Base-by-base conservation (phyloP, 2,888 invertebrate genomes). In the Deilephila porcellus region DNA sequence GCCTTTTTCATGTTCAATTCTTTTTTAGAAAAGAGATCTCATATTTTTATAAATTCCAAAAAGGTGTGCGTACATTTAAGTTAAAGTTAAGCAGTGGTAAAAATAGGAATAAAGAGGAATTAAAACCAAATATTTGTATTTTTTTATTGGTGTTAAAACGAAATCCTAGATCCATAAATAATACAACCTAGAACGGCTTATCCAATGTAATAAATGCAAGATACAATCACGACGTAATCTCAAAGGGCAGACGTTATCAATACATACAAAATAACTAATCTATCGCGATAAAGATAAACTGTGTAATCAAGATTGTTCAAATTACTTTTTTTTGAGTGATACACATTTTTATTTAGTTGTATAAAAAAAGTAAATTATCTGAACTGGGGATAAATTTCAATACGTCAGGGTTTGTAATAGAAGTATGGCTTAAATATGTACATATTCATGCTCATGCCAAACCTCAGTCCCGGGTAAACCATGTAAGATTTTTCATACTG, bases 121-220 rank as follows among this genome's bases (percentile, higher is more conserved):
- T 29, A 67, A 67, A 67, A 37, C 20, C 1, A 14, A 17, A 17
- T 6, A 29, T 34, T 32, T 71, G 60, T 70, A 74, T 73, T 73
- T 71, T 70, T 74, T 74, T 56, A 71, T 67, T 67, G 64, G 20
- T 45, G 5, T 52, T 67, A 67, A 45, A 17, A 52, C 45, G 52
- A 52, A 20, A 52, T 67, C 25, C 67, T 67, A 67, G 67, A 67
- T 20, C 52, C 52, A 67, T 52, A 67, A 67, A 67, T 67, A 67
- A 52, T 52, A 67, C 52, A 67, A 67, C 45, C 45, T 67, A 67
- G 52, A 67, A 67, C 45, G 29, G 17, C 29, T 45, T 20, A 67
- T 17, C 45, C 25, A 52, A 67, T n/a, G 8, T 59, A 60, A 20
- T 82, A 82, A 82, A 82, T 82, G 79, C 81, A 76, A 70, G 25